Conservation (phyloP, 2,888 invertebrate species). For the Trissoscelio sp. region DNA sequence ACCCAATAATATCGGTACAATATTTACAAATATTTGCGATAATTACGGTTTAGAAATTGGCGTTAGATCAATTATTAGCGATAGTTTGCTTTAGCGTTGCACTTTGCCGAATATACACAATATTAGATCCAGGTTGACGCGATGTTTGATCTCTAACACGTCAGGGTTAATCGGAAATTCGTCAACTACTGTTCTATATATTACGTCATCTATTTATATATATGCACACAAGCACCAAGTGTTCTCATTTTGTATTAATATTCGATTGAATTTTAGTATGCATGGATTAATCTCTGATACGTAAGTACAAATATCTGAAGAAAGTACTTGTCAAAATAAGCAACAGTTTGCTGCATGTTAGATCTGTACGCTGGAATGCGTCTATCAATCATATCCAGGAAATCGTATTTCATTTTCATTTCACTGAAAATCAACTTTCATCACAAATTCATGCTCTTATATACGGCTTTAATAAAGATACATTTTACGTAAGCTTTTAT, state of each 20-base stretch:
- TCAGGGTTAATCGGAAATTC: constrained; percentile 32
- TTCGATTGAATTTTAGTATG: not conserved
- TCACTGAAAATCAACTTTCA: no score
- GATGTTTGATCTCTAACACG: constrained; percentile 28
- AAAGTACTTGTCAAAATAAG: not conserved
- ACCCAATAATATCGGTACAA: constrained; percentile 1
- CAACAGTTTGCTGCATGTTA: not conserved
- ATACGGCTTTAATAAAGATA: no score
- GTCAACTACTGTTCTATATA: constrained; percentile 2
- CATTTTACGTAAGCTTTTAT: no score
- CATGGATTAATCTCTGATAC: no score
- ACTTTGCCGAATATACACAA: constrained; percentile 10
- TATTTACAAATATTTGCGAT: constrained; percentile 33
- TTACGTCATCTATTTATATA: not conserved
- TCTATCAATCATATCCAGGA: not conserved
- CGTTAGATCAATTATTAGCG: constrained; percentile 12
- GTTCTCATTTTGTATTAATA: not conserved
- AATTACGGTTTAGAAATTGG: constrained; percentile 15
- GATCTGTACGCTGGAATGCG: not conserved
- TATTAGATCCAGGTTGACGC: not conserved
- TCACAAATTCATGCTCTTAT: no score
- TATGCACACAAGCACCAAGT: not conserved
- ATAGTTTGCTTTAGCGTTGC: not conserved
- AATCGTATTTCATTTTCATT: not conserved
- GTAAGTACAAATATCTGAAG: no score